These are phyloP conservation scores for Onychomys arenicola DNA, from an alignment of 2,797 vertebrate genomes.

Conservation along the genomic window DNA sequence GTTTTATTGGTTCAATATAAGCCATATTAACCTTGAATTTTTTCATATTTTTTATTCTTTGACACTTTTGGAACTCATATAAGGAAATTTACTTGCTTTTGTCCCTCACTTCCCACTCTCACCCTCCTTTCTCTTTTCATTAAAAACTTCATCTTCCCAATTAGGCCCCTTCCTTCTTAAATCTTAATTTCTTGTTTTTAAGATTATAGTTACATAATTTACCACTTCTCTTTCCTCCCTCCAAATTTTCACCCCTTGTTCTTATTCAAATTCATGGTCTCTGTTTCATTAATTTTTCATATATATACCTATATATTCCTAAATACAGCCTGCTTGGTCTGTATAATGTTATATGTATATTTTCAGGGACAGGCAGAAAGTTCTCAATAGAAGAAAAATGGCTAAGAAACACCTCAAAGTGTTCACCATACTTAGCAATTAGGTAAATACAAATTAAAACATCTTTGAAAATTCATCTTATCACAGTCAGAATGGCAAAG, in stretches of 20 bases:
- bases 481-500: background rate
- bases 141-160: background rate
- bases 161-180: background rate
- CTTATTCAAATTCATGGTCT: background rate
- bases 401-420: background rate
- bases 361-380: background rate
- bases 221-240: background rate
- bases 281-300: background rate
- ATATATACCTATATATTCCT: background rate
- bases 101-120: background rate
- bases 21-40: conserved; percentile 12
- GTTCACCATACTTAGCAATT: background rate
- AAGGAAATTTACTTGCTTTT: background rate
- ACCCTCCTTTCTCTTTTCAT: background rate
- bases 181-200: background rate
- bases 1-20: conserved; percentile 2
- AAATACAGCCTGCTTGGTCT: background rate
- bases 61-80: background rate
- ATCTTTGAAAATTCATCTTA: background rate
- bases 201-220: background rate
- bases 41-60: background rate
- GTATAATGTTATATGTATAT: background rate
- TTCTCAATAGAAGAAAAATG: background rate
- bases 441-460: background rate
- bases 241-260: background rate